Conservation (phyloP, 2,888 invertebrate species). For the Lithophane ornitopus region DNA sequence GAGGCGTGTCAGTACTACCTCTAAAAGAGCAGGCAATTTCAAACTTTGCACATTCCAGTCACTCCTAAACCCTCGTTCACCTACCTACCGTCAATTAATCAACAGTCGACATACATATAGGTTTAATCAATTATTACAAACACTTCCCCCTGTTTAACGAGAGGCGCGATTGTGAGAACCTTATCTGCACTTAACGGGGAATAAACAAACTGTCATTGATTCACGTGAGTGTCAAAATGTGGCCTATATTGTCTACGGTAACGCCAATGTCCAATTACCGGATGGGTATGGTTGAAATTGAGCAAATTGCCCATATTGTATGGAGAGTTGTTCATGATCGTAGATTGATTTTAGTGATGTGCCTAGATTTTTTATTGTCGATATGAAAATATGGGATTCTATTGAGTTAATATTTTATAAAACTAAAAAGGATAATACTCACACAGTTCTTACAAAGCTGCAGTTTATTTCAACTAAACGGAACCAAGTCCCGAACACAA, state of each 20-base stretch:
- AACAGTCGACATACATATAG: constrained; percentile 70
- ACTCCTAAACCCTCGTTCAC: constrained; percentile 19
- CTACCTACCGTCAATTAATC: constrained; percentile 66
- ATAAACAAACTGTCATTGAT: constrained; percentile 63
- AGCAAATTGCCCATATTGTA: background rate
- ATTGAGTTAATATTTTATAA: background rate
- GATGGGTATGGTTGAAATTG: constrained; percentile 8
- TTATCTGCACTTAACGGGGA: constrained; percentile 74
- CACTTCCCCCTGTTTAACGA: constrained; percentile 77
- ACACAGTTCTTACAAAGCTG: background rate
- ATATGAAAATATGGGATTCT: background rate
- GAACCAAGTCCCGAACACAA: constrained; percentile 5
- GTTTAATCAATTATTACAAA: constrained; percentile 83
- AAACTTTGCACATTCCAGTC: constrained; percentile 40
- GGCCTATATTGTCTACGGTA: constrained; percentile 7
- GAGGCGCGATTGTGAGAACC: constrained; percentile 72
- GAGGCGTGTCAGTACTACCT: background rate
- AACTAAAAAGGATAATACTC: background rate
- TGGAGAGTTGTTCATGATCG: background rate
- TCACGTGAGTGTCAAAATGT: constrained; percentile 54
- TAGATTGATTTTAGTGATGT: background rate
- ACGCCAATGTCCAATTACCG: background rate
- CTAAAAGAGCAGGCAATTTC: background rate
- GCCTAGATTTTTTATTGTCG: background rate
- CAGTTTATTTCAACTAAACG: background rate